Base-by-base conservation (phyloP, 1,140 invertebrate genomes). In the Mactra quadrangularis region DNA sequence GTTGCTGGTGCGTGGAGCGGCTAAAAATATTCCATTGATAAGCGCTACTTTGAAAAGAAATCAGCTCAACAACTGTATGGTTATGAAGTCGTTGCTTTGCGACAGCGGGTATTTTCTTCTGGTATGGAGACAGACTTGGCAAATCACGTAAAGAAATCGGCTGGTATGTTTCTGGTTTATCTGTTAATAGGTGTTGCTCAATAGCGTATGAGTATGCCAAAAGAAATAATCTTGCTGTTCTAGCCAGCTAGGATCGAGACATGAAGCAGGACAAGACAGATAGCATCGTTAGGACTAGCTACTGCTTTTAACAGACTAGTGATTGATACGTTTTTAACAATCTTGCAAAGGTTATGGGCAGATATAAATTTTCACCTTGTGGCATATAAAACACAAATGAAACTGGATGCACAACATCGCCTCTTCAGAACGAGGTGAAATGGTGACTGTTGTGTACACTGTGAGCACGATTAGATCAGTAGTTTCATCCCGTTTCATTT, bases 371-470 rank as follows among this genome's bases (percentile, higher is more conserved):
- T 86, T 6, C 74, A 77, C 70, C 90, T 25, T 76, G 82, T 29
- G 77, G 87, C 72, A 47, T 47, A 47, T 47, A 47, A 9, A 94
- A 94, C 89, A 88, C 92, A 17, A 93, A 94, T 86, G 94, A 94
- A 86, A 94, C 92, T 7, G 93, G 93, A 15, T 85, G 93, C 57
- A 93, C 92, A 35, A 94, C 93, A 13, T 91, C 7, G 93, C 92
- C 38, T 92, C 87, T 3, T 93, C 94, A 88, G 77, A 91, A 41
- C 92, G 92, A 38, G 91, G 89, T 84, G 47, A 77, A 64, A 78
- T 84, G 35, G 85, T 91, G 13, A 93, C 90, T 45, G 59, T 91
- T 15, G 68, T 74, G n/a, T 47, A 81, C 55, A 85, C 84, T 59
- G 71, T 90, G 4, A 85, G 74, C 84, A 87, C 85, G 19, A 55